Evolutionary conservation across 2,888 invertebrate species (phyloP).

Genomic region (Lapara coniferarum): DNA sequence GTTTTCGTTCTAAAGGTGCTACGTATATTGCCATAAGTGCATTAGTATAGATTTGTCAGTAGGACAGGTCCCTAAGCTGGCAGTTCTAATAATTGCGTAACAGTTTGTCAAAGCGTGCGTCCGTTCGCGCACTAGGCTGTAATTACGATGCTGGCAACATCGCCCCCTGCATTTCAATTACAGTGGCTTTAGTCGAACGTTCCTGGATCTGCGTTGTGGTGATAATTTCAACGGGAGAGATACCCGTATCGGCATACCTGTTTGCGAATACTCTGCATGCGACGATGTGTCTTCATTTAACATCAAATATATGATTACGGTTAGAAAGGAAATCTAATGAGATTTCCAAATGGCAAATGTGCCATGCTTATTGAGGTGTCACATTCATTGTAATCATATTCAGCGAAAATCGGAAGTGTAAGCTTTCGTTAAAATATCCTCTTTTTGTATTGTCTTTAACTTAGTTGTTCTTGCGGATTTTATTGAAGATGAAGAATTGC

Average conservation of each 20-base stretch:
- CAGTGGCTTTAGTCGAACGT: slow-evolving; percentile 22
- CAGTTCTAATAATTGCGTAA: slow-evolving; percentile 43
- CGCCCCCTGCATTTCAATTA: slow-evolving; percentile 55
- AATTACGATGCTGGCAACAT: slow-evolving; percentile 49
- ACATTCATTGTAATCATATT: too few relatives aligned
- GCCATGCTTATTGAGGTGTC: slow-evolving; percentile 34
- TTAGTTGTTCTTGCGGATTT: too few relatives aligned
- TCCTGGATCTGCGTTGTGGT: slow-evolving; percentile 6
- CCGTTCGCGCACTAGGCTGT: slow-evolving; percentile 45
- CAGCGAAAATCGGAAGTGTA: neutral
- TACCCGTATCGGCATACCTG: slow-evolving; percentile 17
- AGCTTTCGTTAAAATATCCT: neutral
- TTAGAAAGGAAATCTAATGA: slow-evolving; percentile 35
- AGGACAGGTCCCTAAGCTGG: slow-evolving; percentile 23
- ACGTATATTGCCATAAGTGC: too few relatives aligned
- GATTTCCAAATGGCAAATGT: too few relatives aligned
- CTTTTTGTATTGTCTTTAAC: neutral
- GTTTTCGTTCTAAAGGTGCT: too few relatives aligned
- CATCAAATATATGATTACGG: slow-evolving; percentile 30
- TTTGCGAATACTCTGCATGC: neutral
- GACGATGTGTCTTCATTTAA: slow-evolving; percentile 26
- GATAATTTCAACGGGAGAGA: slow-evolving; percentile 6
- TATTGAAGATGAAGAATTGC: too few relatives aligned
- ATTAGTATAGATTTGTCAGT: too few relatives aligned
- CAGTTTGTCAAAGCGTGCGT: slow-evolving; percentile 59